Percentiles rank a stretch among this genome's conserved stretches.
phyloP scores from a whole-genome alignment of 2,888 invertebrate genomes.

The Conus canariensis region DNA sequence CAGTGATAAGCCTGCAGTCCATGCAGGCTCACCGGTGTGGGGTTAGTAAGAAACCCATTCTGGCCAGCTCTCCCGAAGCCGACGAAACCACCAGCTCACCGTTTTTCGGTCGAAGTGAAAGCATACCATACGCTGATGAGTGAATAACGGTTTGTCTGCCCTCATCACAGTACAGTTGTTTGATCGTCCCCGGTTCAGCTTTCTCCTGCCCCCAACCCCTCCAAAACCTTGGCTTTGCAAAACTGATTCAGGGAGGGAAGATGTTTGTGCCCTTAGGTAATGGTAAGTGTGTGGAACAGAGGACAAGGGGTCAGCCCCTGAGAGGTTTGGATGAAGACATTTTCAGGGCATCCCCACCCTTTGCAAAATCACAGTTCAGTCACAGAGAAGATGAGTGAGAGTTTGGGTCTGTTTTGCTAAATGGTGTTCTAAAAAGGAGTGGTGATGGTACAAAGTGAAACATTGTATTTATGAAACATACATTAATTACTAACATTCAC shows the following conservation, averaged over 20 bases:
- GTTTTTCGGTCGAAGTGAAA: conserved; percentile 72
- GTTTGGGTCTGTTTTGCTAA: background rate
- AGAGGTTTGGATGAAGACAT: background rate
- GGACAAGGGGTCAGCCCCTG: background rate
- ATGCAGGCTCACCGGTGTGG: conserved; percentile 66
- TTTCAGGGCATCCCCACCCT: background rate
- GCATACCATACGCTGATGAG: conserved; percentile 75
- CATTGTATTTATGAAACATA: background rate
- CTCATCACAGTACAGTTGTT: background rate
- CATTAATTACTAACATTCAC: too few relatives aligned
- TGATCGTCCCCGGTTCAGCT: conserved; percentile 21
- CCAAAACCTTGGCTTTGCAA: conserved; percentile 26
- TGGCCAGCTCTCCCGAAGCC: conserved; percentile 73
- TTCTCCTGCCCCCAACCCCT: background rate
- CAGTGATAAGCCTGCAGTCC: conserved; percentile 76
- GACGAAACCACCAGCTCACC: conserved; percentile 65
- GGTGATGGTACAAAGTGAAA: background rate
- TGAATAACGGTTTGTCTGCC: conserved; percentile 32
- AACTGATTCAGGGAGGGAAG: conserved; percentile 10
- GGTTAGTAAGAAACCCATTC: conserved; percentile 69
- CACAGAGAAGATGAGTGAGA: conserved; percentile 5
- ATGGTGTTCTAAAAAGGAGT: background rate
- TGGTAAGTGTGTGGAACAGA: conserved; percentile 2
- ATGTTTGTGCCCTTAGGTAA: conserved; percentile 17
- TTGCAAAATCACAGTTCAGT: background rate